Evolutionary conservation across 92 coral and sea anemone species (phyloP).

Genomic region (Parazoanthus darwini): DNA sequence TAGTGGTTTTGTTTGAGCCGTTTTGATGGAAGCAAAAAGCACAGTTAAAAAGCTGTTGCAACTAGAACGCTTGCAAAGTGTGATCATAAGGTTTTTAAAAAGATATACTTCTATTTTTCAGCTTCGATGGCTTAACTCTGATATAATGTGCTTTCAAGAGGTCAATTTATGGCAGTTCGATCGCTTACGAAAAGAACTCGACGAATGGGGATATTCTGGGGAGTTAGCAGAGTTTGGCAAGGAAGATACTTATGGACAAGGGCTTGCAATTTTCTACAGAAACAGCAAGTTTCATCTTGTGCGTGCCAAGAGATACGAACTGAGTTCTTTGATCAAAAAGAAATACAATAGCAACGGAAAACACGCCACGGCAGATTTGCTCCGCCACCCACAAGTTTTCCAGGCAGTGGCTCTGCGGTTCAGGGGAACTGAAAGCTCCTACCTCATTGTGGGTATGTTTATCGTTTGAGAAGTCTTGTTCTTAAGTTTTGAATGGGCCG

Average conservation of each 20-base stretch:
- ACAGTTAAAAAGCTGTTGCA: no score
- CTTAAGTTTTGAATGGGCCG: no score
- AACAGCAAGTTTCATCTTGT: constrained; percentile 5
- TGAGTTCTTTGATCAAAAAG: background rate
- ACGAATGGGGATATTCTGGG: background rate
- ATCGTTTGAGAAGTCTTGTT: background rate
- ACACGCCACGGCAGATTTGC: background rate
- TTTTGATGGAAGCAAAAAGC: background rate
- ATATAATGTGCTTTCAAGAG: constrained; percentile 20
- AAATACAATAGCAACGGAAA: background rate
- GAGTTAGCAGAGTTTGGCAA: background rate
- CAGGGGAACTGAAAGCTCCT: background rate
- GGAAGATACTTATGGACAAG: background rate
- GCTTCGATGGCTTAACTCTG: constrained; percentile 10
- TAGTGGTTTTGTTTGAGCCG: no score
- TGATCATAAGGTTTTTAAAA: background rate
- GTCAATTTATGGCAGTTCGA: background rate
- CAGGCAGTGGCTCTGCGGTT: background rate
- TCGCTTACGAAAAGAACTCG: background rate
- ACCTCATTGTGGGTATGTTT: background rate
- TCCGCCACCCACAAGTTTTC: constrained; percentile 6
- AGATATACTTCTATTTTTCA: background rate
- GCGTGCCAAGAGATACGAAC: background rate
- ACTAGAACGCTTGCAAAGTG: background rate
- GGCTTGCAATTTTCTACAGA: constrained; percentile 6